Percentiles rank a stretch among this genome's conserved stretches.
Conservation (phyloP, 1,140 invertebrate species). For the Scaptomyza montana region DNA sequence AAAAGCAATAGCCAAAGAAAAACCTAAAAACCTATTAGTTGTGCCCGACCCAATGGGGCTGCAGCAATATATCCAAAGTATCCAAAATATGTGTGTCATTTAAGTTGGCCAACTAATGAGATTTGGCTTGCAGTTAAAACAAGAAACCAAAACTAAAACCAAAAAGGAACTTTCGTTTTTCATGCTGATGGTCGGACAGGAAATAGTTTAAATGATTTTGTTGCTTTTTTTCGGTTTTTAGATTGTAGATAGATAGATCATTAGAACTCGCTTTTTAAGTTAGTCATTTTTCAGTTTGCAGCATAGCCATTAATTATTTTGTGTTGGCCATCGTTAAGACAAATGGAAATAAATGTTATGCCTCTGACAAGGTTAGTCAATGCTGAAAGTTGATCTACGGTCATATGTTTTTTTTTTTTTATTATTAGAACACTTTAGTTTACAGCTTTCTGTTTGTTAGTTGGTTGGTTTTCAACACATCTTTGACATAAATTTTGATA, state of each 20-base stretch:
- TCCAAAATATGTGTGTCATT: slow-evolving; percentile 62
- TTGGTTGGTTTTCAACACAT: slow-evolving; percentile 32
- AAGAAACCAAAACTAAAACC: slow-evolving; percentile 2
- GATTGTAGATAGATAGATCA: slow-evolving; percentile 48
- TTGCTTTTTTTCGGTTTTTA: not conserved
- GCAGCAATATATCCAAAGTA: slow-evolving; percentile 25
- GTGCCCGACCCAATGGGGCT: slow-evolving; percentile 45
- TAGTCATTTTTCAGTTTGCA: slow-evolving; percentile 3
- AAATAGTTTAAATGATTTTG: slow-evolving; percentile 54
- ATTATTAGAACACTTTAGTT: slow-evolving; percentile 3
- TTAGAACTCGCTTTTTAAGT: slow-evolving; percentile 58
- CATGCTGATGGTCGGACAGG: slow-evolving; percentile 59
- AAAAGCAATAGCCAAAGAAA: slow-evolving; percentile 29
- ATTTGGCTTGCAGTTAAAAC: slow-evolving; percentile 14
- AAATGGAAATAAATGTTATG: slow-evolving; percentile 27
- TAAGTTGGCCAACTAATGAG: slow-evolving; percentile 62
- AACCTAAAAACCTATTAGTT: slow-evolving; percentile 48
- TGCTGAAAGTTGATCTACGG: not conserved
- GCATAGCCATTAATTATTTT: slow-evolving; percentile 61
- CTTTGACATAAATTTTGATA: slow-evolving; percentile 53
- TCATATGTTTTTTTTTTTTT: too few species aligned
- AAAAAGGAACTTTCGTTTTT: slow-evolving; percentile 69
- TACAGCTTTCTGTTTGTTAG: slow-evolving; percentile 2
- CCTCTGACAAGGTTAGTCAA: slow-evolving; percentile 51
- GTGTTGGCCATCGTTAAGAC: slow-evolving; percentile 51